These are phyloP conservation scores for Boloria euphrosyne DNA, from an alignment of 2,888 invertebrate genomes.

Conservation along the genomic window DNA sequence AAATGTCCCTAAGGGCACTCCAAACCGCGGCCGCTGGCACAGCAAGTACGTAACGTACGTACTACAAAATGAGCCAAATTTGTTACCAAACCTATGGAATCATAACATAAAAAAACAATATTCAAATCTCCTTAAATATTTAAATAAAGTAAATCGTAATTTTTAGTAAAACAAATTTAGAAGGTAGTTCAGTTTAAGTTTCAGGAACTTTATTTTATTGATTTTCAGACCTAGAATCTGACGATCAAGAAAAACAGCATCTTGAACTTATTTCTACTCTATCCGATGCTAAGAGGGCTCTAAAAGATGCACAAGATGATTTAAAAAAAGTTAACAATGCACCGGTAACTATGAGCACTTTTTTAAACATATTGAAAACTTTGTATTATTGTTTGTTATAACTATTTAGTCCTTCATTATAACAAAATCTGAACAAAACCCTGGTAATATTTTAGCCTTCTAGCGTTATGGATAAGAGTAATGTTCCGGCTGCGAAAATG, in stretches of 20 bases:
- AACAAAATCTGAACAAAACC: neutral
- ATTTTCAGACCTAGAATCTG: neutral
- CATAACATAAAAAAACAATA: too few relatives aligned
- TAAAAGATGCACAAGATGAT: conserved; percentile 45
- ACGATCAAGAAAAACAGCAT: conserved; percentile 41
- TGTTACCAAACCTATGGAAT: too few relatives aligned
- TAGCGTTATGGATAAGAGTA: neutral
- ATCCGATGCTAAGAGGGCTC: conserved; percentile 38
- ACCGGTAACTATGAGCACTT: neutral
- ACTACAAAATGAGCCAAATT: too few relatives aligned
- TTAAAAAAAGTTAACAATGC: conserved; percentile 42
- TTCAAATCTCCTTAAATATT: too few relatives aligned
- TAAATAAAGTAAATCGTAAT: neutral
- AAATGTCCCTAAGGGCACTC: too few relatives aligned
- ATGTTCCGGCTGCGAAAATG: conserved; percentile 2
- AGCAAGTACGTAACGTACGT: too few relatives aligned
- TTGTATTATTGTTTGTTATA: neutral
- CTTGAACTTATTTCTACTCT: conserved; percentile 45
- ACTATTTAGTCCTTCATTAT: neutral
- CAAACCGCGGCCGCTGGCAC: too few relatives aligned
- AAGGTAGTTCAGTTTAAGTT: neutral
- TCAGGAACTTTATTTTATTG: neutral
- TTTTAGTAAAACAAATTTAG: neutral
- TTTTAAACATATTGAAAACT: neutral
- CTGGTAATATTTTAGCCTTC: conserved; percentile 4